phyloP scores from a whole-genome alignment of 1,140 invertebrate genomes.

The Aphidius ervi region DNA sequence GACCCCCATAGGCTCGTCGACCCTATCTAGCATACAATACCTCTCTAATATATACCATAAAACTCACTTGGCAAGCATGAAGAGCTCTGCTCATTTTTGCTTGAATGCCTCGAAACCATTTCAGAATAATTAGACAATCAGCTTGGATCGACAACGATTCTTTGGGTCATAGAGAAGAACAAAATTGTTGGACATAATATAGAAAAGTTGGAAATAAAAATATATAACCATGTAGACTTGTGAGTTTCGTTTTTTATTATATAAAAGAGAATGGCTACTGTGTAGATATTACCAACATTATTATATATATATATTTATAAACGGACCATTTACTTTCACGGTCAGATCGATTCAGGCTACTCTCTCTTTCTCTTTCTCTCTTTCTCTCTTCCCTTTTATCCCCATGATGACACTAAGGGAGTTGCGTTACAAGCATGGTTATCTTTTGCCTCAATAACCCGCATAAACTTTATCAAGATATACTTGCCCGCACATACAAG shows the following conservation, averaged over 20 bases:
- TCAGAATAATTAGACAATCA: constrained; percentile 35
- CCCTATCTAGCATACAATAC: no score
- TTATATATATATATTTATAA: no score
- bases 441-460: constrained; percentile 3
- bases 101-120: constrained; percentile 10
- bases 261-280: not conserved
- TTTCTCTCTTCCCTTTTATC: not conserved
- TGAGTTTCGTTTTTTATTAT: not conserved
- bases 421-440: not conserved
- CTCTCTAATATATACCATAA: not conserved
- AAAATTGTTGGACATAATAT: not conserved
- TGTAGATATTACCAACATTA: not conserved
- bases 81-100: not conserved
- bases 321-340: no score
- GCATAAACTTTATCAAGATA: not conserved
- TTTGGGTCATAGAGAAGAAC: not conserved
- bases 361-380: not conserved
- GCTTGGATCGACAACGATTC: constrained; percentile 23
- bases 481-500: no score
- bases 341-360: no score
- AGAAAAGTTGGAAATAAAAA: constrained; percentile 10
- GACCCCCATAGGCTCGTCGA: not conserved
- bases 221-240: not conserved
- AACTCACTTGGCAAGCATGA: not conserved
- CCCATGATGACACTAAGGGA: not conserved